Evolutionary conservation across 2,113 vertebrate genomes (phyloP).

Genomic region (Dicentrarchus labrax): DNA sequence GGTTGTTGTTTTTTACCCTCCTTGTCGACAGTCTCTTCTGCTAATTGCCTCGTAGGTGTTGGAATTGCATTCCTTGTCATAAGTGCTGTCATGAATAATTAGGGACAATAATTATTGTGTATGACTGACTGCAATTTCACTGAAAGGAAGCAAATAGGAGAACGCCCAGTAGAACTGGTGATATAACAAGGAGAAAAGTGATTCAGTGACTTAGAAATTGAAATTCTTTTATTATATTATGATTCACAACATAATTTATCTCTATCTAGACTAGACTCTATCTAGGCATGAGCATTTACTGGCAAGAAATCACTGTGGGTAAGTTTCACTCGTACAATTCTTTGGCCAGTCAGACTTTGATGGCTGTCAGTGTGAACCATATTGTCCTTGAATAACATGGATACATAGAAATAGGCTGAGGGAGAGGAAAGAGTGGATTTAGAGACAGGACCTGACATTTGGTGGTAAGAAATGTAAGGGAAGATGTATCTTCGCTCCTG

Average conservation of each 20-base stretch:
- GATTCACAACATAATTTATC: background rate
- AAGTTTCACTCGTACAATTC: background rate
- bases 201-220: background rate
- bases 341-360: background rate
- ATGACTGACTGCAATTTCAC: conserved; percentile 2
- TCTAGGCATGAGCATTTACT: background rate
- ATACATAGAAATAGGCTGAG: conserved; percentile 7
- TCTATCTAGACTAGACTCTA: background rate
- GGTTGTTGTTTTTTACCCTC: background rate
- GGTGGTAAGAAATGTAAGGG: background rate
- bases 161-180: background rate
- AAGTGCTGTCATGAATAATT: conserved; percentile 21
- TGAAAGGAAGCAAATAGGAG: background rate
- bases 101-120: background rate
- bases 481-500: background rate
- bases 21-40: background rate
- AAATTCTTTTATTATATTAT: background rate
- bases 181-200: background rate
- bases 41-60: conserved; percentile 29
- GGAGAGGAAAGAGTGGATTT: background rate
- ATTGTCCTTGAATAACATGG: background rate
- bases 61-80: conserved; percentile 3
- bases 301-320: background rate
- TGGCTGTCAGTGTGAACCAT: background rate
- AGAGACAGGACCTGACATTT: background rate